Conservation (phyloP, 2,888 invertebrate genomes). For the Limulus polyphemus region DNA sequence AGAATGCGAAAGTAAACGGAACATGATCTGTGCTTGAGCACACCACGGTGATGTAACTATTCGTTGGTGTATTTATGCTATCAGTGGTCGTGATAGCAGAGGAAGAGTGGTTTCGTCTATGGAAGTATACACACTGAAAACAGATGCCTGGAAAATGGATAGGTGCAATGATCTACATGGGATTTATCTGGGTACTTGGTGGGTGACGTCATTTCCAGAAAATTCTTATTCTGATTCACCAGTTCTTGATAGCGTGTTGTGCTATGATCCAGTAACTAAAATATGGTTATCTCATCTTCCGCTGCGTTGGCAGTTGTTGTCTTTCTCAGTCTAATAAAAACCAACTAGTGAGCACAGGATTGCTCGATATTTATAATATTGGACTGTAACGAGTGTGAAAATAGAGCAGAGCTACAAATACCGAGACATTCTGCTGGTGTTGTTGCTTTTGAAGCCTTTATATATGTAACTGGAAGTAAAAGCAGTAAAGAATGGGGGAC, state of each 20-base stretch:
- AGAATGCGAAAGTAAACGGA: too few species aligned
- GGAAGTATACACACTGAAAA: slow-evolving; percentile 12
- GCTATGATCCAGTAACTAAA: background rate
- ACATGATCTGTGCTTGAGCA: too few species aligned
- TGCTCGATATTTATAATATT: slow-evolving; percentile 8
- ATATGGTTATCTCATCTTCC: slow-evolving; percentile 12
- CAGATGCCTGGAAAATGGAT: slow-evolving; percentile 11
- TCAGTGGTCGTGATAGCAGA: too few species aligned
- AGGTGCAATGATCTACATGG: slow-evolving; percentile 7
- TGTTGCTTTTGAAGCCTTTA: slow-evolving; percentile 13
- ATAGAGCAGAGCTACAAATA: slow-evolving; percentile 7
- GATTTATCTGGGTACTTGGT: slow-evolving; percentile 14
- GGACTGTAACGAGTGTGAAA: slow-evolving; percentile 9
- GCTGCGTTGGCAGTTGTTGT: slow-evolving; percentile 10
- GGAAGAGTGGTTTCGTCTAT: slow-evolving; percentile 16
- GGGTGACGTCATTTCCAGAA: slow-evolving; percentile 7
- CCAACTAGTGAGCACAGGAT: slow-evolving; percentile 12
- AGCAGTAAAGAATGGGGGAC: slow-evolving; percentile 19
- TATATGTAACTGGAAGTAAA: slow-evolving; percentile 15
- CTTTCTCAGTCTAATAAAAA: too few species aligned
- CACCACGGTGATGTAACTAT: too few species aligned
- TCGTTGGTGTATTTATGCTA: too few species aligned
- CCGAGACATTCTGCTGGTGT: slow-evolving; percentile 15
- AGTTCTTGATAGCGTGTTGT: slow-evolving; percentile 10
- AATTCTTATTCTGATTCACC: slow-evolving; percentile 1